These are phyloP conservation scores for Nothura maculosa DNA, from an alignment of 2,797 vertebrate genomes.

Conservation along the genomic window DNA sequence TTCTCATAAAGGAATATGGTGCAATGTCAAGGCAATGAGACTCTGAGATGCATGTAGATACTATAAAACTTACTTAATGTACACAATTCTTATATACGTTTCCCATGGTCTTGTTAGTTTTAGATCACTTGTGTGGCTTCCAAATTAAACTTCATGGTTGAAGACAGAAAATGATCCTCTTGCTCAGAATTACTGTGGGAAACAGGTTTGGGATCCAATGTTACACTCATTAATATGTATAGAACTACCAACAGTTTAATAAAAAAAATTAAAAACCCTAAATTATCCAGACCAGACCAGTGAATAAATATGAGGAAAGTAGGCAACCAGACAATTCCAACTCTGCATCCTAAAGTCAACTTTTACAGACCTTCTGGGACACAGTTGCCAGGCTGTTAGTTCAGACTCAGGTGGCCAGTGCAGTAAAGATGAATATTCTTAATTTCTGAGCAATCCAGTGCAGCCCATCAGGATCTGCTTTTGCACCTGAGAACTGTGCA, in stretches of 20 bases:
- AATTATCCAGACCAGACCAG: not conserved
- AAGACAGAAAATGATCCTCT: not conserved
- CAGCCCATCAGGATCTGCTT: not conserved
- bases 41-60: not conserved
- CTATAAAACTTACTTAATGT: not conserved
- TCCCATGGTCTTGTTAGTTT: not conserved
- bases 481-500: not conserved
- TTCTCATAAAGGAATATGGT: not conserved
- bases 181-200: not conserved
- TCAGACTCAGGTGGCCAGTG: not conserved
- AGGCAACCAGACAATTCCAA: not conserved
- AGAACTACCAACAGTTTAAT: not conserved
- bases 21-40: not conserved
- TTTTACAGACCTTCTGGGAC: not conserved
- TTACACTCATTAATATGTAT: not conserved
- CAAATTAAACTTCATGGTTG: not conserved
- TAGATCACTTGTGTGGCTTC: not conserved
- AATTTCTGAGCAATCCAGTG: not conserved
- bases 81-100: not conserved
- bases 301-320: not conserved
- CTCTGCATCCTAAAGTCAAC: not conserved
- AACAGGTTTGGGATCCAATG: not conserved
- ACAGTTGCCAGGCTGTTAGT: not conserved
- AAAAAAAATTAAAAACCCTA: not conserved
- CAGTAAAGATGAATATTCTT: rapidly evolving